Conservation (phyloP, 2,797 vertebrate genomes). For the Chrysolophus pictus region DNA sequence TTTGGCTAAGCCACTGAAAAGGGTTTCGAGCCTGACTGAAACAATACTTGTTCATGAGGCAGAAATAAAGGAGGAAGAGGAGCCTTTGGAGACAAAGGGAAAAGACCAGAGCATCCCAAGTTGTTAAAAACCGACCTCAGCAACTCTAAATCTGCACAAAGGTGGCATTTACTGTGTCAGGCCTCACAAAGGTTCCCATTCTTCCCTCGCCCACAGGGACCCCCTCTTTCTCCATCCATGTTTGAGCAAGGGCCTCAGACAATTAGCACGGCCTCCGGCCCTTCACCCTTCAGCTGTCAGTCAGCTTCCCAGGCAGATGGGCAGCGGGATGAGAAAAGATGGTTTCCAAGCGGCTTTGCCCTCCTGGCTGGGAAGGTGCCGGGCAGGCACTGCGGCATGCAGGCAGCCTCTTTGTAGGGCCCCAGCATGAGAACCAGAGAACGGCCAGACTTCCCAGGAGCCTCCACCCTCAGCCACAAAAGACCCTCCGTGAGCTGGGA, state of each 20-base stretch:
- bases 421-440: not conserved
- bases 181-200: slow-evolving; percentile 36
- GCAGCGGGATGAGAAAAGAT: slow-evolving; percentile 51
- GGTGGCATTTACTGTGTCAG: slow-evolving; percentile 27
- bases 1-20: slow-evolving; percentile 44
- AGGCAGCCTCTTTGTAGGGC: not conserved
- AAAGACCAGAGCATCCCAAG: slow-evolving; percentile 51
- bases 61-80: slow-evolving; percentile 58
- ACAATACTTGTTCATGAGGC: slow-evolving; percentile 54
- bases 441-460: not conserved
- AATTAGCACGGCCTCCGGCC: slow-evolving; percentile 28
- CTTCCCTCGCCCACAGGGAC: not conserved
- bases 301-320: slow-evolving; percentile 41
- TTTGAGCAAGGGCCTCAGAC: slow-evolving; percentile 43
- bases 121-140: slow-evolving; percentile 47
- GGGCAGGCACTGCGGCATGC: not conserved
- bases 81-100: slow-evolving; percentile 40
- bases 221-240: not conserved
- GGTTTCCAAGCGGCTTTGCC: slow-evolving; percentile 26
- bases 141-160: slow-evolving; percentile 52
- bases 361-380: not conserved
- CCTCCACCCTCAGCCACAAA: not conserved
- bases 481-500: not conserved
- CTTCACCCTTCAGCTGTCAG: slow-evolving; percentile 12
- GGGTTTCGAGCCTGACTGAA: slow-evolving; percentile 45